Conservation (phyloP, 2,113 vertebrate species). For the Mellivora capensis region DNA sequence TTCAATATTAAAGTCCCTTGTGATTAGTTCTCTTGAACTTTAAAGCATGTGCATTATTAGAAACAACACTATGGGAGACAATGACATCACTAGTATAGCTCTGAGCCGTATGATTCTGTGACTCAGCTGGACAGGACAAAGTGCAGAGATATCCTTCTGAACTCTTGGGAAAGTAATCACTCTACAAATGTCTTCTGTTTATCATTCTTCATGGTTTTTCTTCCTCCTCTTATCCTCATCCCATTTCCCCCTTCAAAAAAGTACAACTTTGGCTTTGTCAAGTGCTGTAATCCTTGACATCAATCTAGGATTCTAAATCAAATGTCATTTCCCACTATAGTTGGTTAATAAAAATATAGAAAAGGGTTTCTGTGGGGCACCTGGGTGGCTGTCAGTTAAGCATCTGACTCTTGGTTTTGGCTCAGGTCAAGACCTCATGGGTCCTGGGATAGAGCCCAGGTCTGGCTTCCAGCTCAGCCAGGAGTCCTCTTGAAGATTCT, state of each 20-base stretch:
- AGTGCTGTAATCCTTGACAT: background rate
- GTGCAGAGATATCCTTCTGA: background rate
- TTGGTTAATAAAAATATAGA: background rate
- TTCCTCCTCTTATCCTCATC: background rate
- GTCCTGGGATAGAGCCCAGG: background rate
- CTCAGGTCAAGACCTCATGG: background rate
- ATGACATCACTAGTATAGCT: background rate
- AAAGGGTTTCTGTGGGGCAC: background rate
- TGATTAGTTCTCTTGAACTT: background rate
- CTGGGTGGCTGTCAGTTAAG: background rate
- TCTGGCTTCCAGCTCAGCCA: background rate
- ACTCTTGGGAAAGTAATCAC: background rate
- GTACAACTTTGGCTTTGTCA: background rate
- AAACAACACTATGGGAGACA: background rate
- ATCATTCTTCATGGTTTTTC: background rate
- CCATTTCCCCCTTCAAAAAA: background rate
- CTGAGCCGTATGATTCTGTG: background rate
- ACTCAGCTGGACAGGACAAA: background rate
- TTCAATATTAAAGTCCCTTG: background rate
- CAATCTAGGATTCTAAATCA: background rate
- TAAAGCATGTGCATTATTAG: background rate
- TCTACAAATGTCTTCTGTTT: background rate
- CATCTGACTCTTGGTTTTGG: background rate
- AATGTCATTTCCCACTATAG: background rate
- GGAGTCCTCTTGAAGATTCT: background rate